These are phyloP conservation scores for Sebastes itinus DNA, from an alignment of 2,797 vertebrate genomes.

Conservation along the genomic window DNA sequence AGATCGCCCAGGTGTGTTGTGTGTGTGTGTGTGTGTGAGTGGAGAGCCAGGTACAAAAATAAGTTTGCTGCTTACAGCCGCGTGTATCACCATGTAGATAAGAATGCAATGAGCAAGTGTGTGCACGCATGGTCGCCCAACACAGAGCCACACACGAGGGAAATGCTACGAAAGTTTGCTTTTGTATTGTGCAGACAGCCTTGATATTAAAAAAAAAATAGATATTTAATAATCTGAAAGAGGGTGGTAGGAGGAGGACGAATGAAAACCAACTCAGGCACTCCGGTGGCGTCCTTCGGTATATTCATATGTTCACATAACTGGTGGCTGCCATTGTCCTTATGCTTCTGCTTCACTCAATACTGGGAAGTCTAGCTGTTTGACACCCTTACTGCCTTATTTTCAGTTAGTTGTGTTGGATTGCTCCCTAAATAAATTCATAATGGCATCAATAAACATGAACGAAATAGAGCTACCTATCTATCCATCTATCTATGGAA, in stretches of 20 bases:
- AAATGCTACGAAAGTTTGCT: not conserved
- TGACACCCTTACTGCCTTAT: not conserved
- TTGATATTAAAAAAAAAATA: not conserved
- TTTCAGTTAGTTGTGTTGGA: not conserved
- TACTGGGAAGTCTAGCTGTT: slow-evolving; percentile 12
- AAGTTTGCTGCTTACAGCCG: not conserved
- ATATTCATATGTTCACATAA: slow-evolving; percentile 2
- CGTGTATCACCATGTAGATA: not conserved
- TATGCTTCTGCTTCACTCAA: slow-evolving; percentile 14
- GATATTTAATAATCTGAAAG: not conserved
- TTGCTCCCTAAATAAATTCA: not conserved
- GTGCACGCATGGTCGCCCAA: not conserved
- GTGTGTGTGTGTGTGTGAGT: not conserved
- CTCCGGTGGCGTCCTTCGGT: not conserved
- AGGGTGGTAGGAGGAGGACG: not conserved
- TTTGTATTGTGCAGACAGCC: not conserved
- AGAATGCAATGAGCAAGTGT: not conserved
- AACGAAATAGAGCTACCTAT: not conserved
- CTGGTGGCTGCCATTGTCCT: not conserved
- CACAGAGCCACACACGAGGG: not conserved
- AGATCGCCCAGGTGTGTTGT: not conserved
- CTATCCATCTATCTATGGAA: not conserved
- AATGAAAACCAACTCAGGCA: not conserved
- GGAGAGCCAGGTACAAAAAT: slow-evolving; percentile 8
- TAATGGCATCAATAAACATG: not conserved